These are phyloP conservation scores for Calyptomena viridis DNA, from an alignment of 2,113 vertebrate species.

Conservation along the genomic window DNA sequence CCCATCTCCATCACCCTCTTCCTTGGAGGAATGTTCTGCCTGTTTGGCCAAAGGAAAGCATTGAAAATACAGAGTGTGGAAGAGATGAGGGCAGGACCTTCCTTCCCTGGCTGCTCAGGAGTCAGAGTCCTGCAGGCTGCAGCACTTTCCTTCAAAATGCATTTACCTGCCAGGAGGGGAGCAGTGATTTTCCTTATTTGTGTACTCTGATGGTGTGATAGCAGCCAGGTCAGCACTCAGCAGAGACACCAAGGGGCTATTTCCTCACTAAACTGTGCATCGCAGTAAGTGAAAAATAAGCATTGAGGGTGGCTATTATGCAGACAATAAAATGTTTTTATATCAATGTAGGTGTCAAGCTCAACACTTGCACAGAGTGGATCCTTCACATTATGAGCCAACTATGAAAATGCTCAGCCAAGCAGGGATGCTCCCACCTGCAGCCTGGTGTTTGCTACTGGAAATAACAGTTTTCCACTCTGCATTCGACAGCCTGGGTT, in stretches of 20 bases:
- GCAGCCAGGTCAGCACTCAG: neutral
- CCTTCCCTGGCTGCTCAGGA: neutral
- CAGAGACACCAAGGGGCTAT: neutral
- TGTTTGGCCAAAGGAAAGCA: neutral
- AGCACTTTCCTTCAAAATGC: neutral
- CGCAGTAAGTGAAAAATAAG: slow-evolving; percentile 22
- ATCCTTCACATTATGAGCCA: neutral
- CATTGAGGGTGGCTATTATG: neutral
- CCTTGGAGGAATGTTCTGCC: neutral
- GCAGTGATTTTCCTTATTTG: neutral
- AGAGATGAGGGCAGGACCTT: neutral
- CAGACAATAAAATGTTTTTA: slow-evolving; percentile 29
- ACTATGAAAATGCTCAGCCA: neutral
- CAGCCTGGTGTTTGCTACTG: neutral
- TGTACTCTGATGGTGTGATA: neutral
- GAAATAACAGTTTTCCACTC: neutral
- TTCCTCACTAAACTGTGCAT: neutral
- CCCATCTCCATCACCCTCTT: neutral
- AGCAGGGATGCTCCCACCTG: neutral
- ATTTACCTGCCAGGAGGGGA: neutral
- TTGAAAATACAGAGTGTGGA: fast-evolving
- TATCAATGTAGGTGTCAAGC: neutral
- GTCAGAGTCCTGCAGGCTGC: neutral
- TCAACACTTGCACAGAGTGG: neutral
- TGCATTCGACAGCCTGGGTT: fast-evolving